A percentile compares a stretch with the other conserved stretches of the same genome.
Conservation (phyloP, 92 coral and sea anemone genomes). For the Metridium senile region DNA sequence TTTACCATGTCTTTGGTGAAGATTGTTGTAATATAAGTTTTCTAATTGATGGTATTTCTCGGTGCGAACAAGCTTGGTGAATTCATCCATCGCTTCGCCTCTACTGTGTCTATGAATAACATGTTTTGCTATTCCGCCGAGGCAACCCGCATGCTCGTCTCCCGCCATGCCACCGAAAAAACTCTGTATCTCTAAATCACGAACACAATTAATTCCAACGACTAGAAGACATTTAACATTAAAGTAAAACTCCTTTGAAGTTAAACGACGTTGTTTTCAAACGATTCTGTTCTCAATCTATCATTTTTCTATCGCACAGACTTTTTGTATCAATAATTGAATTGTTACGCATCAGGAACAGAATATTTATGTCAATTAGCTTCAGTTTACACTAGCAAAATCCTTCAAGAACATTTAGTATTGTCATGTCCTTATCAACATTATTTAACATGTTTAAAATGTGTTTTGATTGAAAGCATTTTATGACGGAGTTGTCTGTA, state of each 20-base stretch:
- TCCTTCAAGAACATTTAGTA: neutral
- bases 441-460: too few species aligned
- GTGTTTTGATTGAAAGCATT: neutral
- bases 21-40: slow-evolving; percentile 46
- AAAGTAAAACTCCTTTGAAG: neutral
- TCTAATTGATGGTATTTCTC: slow-evolving; percentile 56
- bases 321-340: neutral
- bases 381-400: neutral
- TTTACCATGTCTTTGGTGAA: slow-evolving; percentile 44
- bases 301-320: neutral
- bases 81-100: slow-evolving; percentile 29
- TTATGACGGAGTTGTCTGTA: neutral
- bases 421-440: neutral
- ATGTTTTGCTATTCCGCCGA: slow-evolving; percentile 51
- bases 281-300: neutral
- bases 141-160: slow-evolving; percentile 29
- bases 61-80: slow-evolving; percentile 41
- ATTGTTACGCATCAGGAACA: neutral
- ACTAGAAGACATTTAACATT: neutral
- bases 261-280: neutral
- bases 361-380: neutral
- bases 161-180: neutral
- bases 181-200: neutral
- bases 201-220: neutral
- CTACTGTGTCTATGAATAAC: slow-evolving; percentile 27